These are phyloP conservation scores for Zoanthus sansibaricus DNA, from an alignment of 92 coral and sea anemone genomes.

Conservation along the genomic window DNA sequence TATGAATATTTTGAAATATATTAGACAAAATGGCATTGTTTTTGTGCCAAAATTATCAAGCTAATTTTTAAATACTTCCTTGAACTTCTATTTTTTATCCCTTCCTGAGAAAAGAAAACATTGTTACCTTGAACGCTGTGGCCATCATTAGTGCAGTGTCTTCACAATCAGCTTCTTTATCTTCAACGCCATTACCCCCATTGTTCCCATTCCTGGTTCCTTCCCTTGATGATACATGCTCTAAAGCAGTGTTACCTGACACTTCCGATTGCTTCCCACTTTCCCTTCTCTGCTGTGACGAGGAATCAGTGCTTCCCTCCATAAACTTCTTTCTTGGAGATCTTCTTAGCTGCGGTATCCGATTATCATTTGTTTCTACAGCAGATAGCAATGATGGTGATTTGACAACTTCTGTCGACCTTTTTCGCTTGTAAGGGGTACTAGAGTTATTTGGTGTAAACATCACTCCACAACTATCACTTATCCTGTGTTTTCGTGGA, in stretches of 20 bases:
- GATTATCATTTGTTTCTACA: background rate
- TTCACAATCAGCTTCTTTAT: background rate
- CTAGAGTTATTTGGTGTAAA: background rate
- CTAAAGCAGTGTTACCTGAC: background rate
- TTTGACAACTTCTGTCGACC: background rate
- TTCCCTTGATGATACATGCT: background rate
- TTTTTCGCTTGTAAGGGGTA: background rate
- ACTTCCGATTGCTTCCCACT: background rate
- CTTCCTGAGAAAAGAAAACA: background rate
- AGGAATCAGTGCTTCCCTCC: background rate
- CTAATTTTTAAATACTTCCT: background rate
- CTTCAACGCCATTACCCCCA: background rate
- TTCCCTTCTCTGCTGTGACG: background rate
- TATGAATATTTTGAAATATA: too few relatives aligned
- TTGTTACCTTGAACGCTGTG: conserved; percentile 11
- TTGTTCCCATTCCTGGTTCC: background rate
- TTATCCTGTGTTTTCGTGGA: background rate
- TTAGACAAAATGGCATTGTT: too few relatives aligned
- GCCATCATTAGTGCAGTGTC: conserved; percentile 7
- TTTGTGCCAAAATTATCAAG: too few relatives aligned
- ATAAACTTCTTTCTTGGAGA: background rate
- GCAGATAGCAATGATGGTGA: background rate
- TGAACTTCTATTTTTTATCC: background rate
- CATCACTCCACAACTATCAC: background rate
- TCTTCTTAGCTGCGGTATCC: background rate